These are phyloP conservation scores for Drosophila sulfurigaster DNA, from an alignment of 1,140 invertebrate species.

Conservation along the genomic window DNA sequence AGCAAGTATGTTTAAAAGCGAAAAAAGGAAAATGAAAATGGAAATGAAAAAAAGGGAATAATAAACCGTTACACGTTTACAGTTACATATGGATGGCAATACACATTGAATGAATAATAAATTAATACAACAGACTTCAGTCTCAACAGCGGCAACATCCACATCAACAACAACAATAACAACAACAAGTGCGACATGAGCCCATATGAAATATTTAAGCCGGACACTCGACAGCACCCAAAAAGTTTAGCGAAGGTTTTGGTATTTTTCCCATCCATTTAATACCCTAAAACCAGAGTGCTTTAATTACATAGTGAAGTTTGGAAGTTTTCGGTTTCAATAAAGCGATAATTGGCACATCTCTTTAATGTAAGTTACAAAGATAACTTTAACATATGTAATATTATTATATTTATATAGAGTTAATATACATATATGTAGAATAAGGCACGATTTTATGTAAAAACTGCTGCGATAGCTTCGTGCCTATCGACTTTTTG, in stretches of 20 bases:
- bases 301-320: not conserved
- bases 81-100: slow-evolving; percentile 47
- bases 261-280: not conserved
- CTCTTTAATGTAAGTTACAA: no score
- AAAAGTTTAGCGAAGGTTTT: slow-evolving; percentile 16
- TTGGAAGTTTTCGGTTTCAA: not conserved
- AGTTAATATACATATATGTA: no score
- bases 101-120: slow-evolving; percentile 73
- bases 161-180: slow-evolving; percentile 3
- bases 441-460: no score
- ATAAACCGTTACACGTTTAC: slow-evolving; percentile 64
- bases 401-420: no score
- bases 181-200: slow-evolving; percentile 38
- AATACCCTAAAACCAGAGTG: not conserved
- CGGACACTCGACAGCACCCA: slow-evolving; percentile 41
- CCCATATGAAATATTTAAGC: slow-evolving; percentile 64
- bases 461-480: no score
- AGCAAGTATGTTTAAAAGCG: slow-evolving; percentile 1
- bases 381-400: no score
- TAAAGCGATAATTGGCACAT: no score
- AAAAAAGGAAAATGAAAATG: not conserved
- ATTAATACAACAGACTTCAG: slow-evolving; percentile 56
- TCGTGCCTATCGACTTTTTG: no score
- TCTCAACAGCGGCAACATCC: slow-evolving; percentile 12
- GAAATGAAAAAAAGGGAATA: slow-evolving; percentile 37